A percentile compares a stretch with the other conserved stretches of the same genome.
phyloP scores from a whole-genome alignment of 2,113 vertebrate species.

The human (Homo sapiens) region GRCh38 chr16:58374501-58375000 shows the following conservation, averaged over 20 bases:
- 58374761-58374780: neutral
- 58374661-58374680: neutral
- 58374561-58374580: neutral
- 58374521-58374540: neutral
- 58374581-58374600: neutral
- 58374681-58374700: neutral
- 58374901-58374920: no score
- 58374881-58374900: no score
- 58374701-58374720: neutral
- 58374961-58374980: no score
- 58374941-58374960: no score
- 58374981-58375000: no score
- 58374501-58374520: neutral
- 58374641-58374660: neutral
- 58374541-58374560: neutral
- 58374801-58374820: neutral
- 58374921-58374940: no score
- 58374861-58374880: no score
- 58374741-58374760: neutral
- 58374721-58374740: neutral
- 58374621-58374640: neutral
- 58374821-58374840: no score
- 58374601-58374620: neutral
- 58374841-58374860: no score
- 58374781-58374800: neutral